Conservation (phyloP, 2,888 invertebrate genomes). For the Agrilus biguttatus region DNA sequence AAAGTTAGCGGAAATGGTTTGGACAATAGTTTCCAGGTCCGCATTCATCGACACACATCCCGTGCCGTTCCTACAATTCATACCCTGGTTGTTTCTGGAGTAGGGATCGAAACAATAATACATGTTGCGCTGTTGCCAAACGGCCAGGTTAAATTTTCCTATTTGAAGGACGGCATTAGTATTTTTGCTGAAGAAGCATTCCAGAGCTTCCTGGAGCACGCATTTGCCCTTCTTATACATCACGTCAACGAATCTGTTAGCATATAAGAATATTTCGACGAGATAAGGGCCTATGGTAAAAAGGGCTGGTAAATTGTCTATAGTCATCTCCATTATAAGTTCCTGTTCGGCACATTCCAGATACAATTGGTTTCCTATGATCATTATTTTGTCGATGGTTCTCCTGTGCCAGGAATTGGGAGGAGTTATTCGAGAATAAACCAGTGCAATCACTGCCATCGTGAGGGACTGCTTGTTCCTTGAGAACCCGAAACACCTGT, state of each 20-base stretch:
- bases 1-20: slow-evolving; percentile 38
- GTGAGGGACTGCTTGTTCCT: slow-evolving; percentile 45
- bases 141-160: slow-evolving; percentile 39
- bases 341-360: slow-evolving; percentile 35
- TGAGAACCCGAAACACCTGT: slow-evolving; percentile 41
- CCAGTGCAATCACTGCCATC: slow-evolving; percentile 42
- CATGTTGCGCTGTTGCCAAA: slow-evolving; percentile 50
- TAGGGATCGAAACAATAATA: slow-evolving; percentile 53
- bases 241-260: slow-evolving; percentile 34
- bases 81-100: slow-evolving; percentile 40
- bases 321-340: slow-evolving; percentile 33
- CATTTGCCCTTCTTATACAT: slow-evolving; percentile 36
- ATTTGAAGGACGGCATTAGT: slow-evolving; percentile 39
- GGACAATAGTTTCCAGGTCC: slow-evolving; percentile 41
- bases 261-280: slow-evolving; percentile 42
- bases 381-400: slow-evolving; percentile 42
- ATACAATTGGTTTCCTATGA: slow-evolving; percentile 43
- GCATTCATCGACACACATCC: slow-evolving; percentile 50
- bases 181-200: slow-evolving; percentile 39
- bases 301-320: slow-evolving; percentile 42
- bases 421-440: slow-evolving; percentile 50
- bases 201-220: slow-evolving; percentile 34
- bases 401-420: slow-evolving; percentile 44
- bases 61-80: slow-evolving; percentile 34
- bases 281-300: slow-evolving; percentile 41